These are phyloP conservation scores for Typhlichthys subterraneus DNA, from an alignment of 2,797 vertebrate genomes.

Conservation along the genomic window DNA sequence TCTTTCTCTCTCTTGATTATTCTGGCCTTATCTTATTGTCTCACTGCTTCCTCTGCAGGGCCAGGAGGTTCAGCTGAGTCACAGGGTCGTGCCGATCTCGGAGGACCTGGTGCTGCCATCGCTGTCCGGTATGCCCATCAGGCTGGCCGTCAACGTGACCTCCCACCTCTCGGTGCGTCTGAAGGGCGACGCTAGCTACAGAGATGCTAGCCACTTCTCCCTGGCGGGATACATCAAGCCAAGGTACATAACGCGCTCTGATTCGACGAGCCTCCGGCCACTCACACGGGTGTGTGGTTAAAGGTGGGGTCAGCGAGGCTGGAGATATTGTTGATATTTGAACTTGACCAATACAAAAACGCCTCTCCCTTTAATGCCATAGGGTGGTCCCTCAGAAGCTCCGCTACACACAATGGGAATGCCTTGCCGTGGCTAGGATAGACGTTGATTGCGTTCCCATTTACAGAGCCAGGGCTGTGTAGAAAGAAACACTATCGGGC, in stretches of 20 bases:
- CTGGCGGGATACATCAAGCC: conserved; percentile 84
- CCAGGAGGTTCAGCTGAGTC: conserved; percentile 83
- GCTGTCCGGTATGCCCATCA: conserved; percentile 84
- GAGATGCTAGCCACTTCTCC: conserved; percentile 80
- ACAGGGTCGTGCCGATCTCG: conserved; percentile 74
- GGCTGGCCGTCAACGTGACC: conserved; percentile 80
- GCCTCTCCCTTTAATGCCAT: too few species aligned
- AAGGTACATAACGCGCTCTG: conserved; percentile 64
- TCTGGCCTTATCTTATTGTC: not conserved
- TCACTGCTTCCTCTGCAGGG: conserved; percentile 70
- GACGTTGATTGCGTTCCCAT: too few species aligned
- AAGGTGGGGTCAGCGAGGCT: too few species aligned
- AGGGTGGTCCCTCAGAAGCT: too few species aligned
- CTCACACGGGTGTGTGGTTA: too few species aligned
- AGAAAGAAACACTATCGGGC: too few species aligned
- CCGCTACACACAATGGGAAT: too few species aligned
- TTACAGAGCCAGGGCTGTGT: too few species aligned
- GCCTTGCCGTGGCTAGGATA: too few species aligned
- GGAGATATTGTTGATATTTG: too few species aligned
- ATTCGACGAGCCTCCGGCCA: not conserved
- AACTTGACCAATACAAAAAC: too few species aligned
- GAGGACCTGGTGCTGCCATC: conserved; percentile 83
- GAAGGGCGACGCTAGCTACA: conserved; percentile 80
- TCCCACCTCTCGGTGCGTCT: conserved; percentile 77
- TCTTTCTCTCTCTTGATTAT: not conserved